Percentiles rank a stretch among this genome's conserved stretches.
These are phyloP conservation scores for Cryptocephalus moraei DNA, from an alignment of 2,888 invertebrate genomes.

Conservation along the genomic window DNA sequence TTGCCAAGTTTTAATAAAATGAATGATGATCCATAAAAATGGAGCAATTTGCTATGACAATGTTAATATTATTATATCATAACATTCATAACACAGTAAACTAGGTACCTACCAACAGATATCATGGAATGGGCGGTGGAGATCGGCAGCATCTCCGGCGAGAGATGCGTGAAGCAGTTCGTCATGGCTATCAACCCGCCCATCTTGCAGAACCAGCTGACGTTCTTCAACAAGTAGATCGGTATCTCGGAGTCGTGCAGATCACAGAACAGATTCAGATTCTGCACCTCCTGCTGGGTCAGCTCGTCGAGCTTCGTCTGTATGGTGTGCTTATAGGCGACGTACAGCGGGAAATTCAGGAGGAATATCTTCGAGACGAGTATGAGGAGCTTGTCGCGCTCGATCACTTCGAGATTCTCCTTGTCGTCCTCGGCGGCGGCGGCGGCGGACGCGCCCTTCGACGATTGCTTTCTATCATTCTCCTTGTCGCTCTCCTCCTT, in stretches of 20 bases:
- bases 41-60: not conserved
- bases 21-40: not conserved
- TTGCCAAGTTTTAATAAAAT: too few species aligned
- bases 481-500: slow-evolving; percentile 62
- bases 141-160: slow-evolving; percentile 66
- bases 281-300: slow-evolving; percentile 73
- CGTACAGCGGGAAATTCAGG: slow-evolving; percentile 79
- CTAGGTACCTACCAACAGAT: slow-evolving; percentile 47
- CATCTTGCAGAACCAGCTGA: slow-evolving; percentile 86
- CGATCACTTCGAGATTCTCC: slow-evolving; percentile 49
- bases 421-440: slow-evolving; percentile 18
- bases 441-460: slow-evolving; percentile 10
- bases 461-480: slow-evolving; percentile 6
- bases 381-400: slow-evolving; percentile 80
- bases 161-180: slow-evolving; percentile 69
- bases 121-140: slow-evolving; percentile 88
- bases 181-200: slow-evolving; percentile 84
- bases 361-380: slow-evolving; percentile 82
- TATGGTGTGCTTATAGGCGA: slow-evolving; percentile 78
- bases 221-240: slow-evolving; percentile 79
- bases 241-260: slow-evolving; percentile 90
- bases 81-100: not conserved
- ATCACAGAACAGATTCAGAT: slow-evolving; percentile 75
- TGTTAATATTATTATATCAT: not conserved
- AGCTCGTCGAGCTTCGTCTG: slow-evolving; percentile 73